Conservation (phyloP, 2,797 vertebrate genomes). For the Percopsis omiscomaycus region DNA sequence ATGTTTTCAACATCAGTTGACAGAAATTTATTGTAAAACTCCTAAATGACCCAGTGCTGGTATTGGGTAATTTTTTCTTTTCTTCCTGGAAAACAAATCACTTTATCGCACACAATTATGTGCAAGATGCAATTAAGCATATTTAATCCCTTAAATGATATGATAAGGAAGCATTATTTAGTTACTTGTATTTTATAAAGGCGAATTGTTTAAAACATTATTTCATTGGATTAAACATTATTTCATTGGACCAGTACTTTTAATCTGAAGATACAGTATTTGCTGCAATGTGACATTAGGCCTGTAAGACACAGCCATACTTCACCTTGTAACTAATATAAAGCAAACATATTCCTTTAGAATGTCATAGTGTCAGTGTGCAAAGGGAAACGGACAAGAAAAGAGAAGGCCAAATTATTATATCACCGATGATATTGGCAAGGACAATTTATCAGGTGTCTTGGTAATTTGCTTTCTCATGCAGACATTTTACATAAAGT, state of each 20-base stretch:
- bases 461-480: conserved; percentile 24
- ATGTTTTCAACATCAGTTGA: conserved; percentile 3
- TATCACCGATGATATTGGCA: not conserved
- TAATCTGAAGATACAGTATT: too few species aligned
- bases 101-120: not conserved
- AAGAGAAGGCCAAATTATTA: not conserved
- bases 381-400: not conserved
- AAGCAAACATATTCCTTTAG: not conserved
- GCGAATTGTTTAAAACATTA: too few species aligned
- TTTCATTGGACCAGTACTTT: too few species aligned
- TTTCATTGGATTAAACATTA: too few species aligned
- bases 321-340: too few species aligned
- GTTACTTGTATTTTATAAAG: too few species aligned
- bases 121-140: too few species aligned
- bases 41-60: not conserved
- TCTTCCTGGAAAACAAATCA: not conserved
- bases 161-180: too few species aligned
- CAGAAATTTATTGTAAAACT: not conserved
- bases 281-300: too few species aligned
- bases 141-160: too few species aligned
- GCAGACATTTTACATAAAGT: conserved; percentile 22
- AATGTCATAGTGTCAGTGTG: not conserved
- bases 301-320: too few species aligned
- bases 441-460: conserved; percentile 16
- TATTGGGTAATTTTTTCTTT: not conserved